Evolutionary conservation across 2,113 vertebrate genomes (phyloP).

Genomic region (Talpa occidentalis): DNA sequence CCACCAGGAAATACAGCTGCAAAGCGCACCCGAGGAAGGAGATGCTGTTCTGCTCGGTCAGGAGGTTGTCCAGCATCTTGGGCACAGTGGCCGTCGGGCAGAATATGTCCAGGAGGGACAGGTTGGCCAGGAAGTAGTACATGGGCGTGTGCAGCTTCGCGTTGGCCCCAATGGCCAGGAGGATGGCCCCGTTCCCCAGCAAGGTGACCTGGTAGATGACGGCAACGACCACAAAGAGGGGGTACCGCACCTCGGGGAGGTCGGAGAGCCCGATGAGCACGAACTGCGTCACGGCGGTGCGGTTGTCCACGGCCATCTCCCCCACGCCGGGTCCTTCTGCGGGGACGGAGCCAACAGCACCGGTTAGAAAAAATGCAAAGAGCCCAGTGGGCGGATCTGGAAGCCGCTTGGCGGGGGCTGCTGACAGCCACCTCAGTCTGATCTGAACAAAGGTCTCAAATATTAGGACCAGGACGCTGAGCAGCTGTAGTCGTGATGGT

Average conservation of each 20-base stretch:
- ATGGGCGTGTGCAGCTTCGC: constrained; percentile 51
- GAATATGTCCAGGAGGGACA: constrained; percentile 59
- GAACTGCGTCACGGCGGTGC: not conserved
- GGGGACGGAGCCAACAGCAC: not conserved
- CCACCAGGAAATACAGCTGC: constrained; percentile 61
- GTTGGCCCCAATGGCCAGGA: constrained; percentile 69
- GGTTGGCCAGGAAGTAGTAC: constrained; percentile 61
- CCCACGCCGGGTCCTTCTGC: not conserved
- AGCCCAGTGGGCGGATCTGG: no score
- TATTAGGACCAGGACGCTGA: no score
- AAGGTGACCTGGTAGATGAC: constrained; percentile 76
- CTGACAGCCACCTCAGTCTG: no score
- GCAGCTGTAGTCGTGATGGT: no score
- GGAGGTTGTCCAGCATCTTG: constrained; percentile 58
- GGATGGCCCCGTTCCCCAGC: constrained; percentile 76
- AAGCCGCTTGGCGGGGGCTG: no score
- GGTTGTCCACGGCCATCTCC: not conserved
- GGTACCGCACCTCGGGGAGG: not conserved
- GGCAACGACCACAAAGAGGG: constrained; percentile 40
- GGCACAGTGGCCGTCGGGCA: constrained; percentile 47
- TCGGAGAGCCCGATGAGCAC: constrained; percentile 49
- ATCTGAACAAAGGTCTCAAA: no score
- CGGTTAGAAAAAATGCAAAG: no score
- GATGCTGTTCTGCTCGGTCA: constrained; percentile 40
- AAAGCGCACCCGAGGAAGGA: constrained; percentile 49